Evolutionary conservation across 1,140 invertebrate genomes (phyloP).

Genomic region (Hesperophylax magnus): DNA sequence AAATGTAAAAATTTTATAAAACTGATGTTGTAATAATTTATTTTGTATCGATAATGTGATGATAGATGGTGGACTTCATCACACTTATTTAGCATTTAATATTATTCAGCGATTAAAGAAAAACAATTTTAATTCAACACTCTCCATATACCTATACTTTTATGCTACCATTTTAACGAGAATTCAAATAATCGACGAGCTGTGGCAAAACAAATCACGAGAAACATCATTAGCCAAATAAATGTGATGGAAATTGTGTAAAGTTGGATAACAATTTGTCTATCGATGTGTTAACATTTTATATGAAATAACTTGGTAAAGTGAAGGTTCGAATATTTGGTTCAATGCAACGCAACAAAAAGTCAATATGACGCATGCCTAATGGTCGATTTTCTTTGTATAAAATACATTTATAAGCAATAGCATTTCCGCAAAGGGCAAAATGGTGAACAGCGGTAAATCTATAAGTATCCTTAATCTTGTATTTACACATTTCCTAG

Average conservation of each 20-base stretch:
- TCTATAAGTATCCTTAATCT: conserved; percentile 55
- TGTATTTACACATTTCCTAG: conserved; percentile 58
- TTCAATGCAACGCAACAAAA: conserved; percentile 33
- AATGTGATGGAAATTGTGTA: conserved; percentile 4
- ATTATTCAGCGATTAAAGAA: too few relatives aligned
- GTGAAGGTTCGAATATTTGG: conserved; percentile 13
- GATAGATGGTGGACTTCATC: conserved; percentile 13
- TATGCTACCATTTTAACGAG: too few relatives aligned
- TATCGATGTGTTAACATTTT: background rate
- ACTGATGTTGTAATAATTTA: conserved; percentile 36
- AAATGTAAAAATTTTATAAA: conserved; percentile 38
- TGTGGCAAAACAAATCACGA: background rate
- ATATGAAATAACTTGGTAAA: background rate
- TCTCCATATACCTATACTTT: too few relatives aligned
- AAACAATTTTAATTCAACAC: too few relatives aligned
- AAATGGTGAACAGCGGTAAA: conserved; percentile 56
- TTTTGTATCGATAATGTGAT: conserved; percentile 13
- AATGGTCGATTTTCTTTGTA: conserved; percentile 48
- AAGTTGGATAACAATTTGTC: conserved; percentile 1
- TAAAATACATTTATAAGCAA: conserved; percentile 55
- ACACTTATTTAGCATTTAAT: conserved; percentile 5
- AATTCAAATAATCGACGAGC: too few relatives aligned
- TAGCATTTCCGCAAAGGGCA: conserved; percentile 52
- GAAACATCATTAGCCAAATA: conserved; percentile 11
- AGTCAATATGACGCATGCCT: conserved; percentile 36